These are phyloP conservation scores for Carcina quercana DNA, from an alignment of 2,888 invertebrate species.

Conservation along the genomic window DNA sequence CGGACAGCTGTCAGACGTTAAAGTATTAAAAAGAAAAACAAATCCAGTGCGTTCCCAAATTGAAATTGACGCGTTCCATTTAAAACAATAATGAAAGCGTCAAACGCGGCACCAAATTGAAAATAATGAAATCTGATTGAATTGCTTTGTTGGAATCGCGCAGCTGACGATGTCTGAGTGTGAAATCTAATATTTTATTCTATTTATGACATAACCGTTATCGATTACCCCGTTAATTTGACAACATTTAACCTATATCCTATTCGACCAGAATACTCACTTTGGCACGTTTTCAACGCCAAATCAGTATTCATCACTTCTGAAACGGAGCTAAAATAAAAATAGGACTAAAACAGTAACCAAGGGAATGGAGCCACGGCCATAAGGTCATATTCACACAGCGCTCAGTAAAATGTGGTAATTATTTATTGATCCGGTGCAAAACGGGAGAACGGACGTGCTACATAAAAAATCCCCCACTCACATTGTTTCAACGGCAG, in stretches of 20 bases:
- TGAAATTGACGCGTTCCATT: conserved; percentile 69
- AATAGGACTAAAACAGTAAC: too few species aligned
- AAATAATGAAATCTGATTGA: conserved; percentile 62
- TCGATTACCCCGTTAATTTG: too few species aligned
- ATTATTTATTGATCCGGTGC: conserved; percentile 60
- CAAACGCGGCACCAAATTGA: conserved; percentile 49
- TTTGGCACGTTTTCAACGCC: too few species aligned
- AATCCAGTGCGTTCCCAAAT: conserved; percentile 51
- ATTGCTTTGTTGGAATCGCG: conserved; percentile 28
- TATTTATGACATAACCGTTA: too few species aligned
- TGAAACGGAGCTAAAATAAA: too few species aligned
- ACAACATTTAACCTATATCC: too few species aligned
- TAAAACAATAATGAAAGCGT: conserved; percentile 65
- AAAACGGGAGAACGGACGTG: conserved; percentile 30
- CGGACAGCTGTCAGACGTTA: conserved; percentile 43
- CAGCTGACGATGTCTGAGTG: too few species aligned
- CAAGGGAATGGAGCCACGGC: too few species aligned
- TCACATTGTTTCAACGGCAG: conserved; percentile 39
- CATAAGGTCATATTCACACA: conserved; percentile 56
- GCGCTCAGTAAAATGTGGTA: conserved; percentile 33
- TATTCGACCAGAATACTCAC: too few species aligned
- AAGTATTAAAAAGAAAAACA: too few species aligned
- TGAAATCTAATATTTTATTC: too few species aligned
- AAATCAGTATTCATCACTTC: too few species aligned
- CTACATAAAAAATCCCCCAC: conserved; percentile 38